These are phyloP conservation scores for Porites rus DNA, from an alignment of 92 coral and sea anemone species.

Conservation along the genomic window DNA sequence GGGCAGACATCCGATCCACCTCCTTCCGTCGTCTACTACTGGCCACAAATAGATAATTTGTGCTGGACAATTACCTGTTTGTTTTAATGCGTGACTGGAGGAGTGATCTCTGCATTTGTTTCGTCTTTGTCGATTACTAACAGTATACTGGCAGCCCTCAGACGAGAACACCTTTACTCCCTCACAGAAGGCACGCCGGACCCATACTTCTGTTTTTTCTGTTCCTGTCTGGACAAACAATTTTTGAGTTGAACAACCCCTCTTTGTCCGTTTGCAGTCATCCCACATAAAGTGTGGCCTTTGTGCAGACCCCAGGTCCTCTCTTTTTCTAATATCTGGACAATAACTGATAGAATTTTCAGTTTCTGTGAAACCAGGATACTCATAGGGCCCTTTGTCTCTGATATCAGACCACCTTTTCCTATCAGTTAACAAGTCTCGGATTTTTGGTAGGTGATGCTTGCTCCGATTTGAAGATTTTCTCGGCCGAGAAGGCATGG, in stretches of 20 bases:
- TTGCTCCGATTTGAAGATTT: conserved; percentile 9
- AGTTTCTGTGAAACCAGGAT: conserved; percentile 38
- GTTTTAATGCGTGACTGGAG: not conserved
- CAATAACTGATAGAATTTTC: conserved; percentile 17
- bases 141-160: conserved; percentile 51
- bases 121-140: conserved; percentile 53
- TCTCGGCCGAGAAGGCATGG: not conserved
- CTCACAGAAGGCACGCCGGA: conserved; percentile 52
- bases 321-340: conserved; percentile 11
- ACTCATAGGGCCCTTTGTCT: conserved; percentile 39
- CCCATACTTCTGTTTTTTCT: conserved; percentile 8
- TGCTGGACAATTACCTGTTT: conserved; percentile 38
- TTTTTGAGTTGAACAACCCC: conserved; percentile 32
- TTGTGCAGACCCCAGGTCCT: conserved; percentile 44
- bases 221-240: conserved; percentile 3
- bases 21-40: conserved; percentile 56
- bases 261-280: conserved; percentile 44
- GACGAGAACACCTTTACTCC: conserved; percentile 45
- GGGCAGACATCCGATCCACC: conserved; percentile 54
- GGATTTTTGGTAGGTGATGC: conserved; percentile 31
- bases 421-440: not conserved
- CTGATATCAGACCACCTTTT: conserved; percentile 31
- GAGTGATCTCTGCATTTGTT: conserved; percentile 55
- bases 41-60: conserved; percentile 55
- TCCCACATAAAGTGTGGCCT: conserved; percentile 60